Percentiles rank a stretch among this genome's conserved stretches.
phyloP scores from a whole-genome alignment of 2,113 vertebrate species.

The Colaptes auratus region DNA sequence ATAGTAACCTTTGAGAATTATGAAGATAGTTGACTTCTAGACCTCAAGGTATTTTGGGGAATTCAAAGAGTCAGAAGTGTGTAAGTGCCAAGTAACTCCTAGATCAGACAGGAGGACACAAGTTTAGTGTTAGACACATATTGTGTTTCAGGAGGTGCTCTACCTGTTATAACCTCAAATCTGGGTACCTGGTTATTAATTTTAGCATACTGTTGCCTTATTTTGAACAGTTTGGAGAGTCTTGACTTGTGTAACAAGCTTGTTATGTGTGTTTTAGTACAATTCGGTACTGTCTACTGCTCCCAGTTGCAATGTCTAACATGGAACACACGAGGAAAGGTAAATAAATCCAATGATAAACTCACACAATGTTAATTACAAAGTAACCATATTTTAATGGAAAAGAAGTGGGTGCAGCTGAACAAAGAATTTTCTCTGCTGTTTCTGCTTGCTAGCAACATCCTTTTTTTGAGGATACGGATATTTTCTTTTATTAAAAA shows the following conservation, averaged over 20 bases:
- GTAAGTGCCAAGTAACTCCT: fast-evolving
- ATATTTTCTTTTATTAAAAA: neutral
- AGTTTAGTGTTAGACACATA: neutral
- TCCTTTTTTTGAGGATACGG: neutral
- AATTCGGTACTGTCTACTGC: neutral
- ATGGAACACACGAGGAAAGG: neutral
- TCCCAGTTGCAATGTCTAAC: neutral
- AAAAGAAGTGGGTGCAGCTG: fast-evolving
- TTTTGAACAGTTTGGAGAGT: neutral
- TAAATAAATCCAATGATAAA: neutral
- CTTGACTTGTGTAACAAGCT: neutral
- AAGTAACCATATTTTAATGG: neutral
- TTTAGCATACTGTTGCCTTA: neutral
- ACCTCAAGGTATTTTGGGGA: neutral
- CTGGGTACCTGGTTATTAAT: fast-evolving
- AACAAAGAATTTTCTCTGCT: neutral
- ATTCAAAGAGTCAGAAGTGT: neutral
- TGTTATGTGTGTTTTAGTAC: neutral
- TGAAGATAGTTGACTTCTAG: neutral
- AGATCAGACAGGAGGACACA: neutral
- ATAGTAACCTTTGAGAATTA: neutral
- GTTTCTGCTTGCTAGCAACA: neutral
- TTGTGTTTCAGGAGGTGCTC: fast-evolving
- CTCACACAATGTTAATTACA: neutral
- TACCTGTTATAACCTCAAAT: neutral